Conservation (phyloP, 2,888 invertebrate species). For the Thera britannica region DNA sequence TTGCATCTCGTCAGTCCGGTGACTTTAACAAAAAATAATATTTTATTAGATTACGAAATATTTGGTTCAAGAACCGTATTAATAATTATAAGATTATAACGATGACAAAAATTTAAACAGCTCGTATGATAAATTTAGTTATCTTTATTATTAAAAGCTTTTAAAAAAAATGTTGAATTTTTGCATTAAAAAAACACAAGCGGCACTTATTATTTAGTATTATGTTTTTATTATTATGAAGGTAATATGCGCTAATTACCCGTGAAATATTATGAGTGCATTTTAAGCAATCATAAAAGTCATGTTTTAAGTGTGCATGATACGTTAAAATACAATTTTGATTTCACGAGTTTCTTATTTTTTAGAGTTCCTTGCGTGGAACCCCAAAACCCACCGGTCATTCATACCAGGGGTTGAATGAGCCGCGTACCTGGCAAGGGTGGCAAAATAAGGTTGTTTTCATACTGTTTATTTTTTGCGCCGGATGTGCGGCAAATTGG, state of each 20-base stretch:
- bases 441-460: conserved; percentile 57
- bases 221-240: not conserved
- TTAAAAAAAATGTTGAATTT: not conserved
- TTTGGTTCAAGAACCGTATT: not conserved
- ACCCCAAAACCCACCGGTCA: conserved; percentile 60
- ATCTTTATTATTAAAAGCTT: conserved; percentile 1
- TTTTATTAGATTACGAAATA: not conserved
- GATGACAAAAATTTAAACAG: not conserved
- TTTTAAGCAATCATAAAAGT: not conserved
- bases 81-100: not conserved
- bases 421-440: conserved; percentile 68
- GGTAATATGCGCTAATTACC: not conserved
- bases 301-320: too few relatives aligned
- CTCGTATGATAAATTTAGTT: not conserved
- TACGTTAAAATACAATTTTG: too few relatives aligned
- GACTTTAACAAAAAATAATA: too few relatives aligned
- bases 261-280: not conserved
- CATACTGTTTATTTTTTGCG: conserved; percentile 64
- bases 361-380: conserved; percentile 16
- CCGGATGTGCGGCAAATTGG: conserved; percentile 78
- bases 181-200: not conserved
- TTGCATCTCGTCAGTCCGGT: too few relatives aligned
- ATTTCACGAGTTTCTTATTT: too few relatives aligned
- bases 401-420: conserved; percentile 73
- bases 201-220: not conserved